phyloP scores from a whole-genome alignment of 2,888 invertebrate species.

The Amblyjoppa proteus region DNA sequence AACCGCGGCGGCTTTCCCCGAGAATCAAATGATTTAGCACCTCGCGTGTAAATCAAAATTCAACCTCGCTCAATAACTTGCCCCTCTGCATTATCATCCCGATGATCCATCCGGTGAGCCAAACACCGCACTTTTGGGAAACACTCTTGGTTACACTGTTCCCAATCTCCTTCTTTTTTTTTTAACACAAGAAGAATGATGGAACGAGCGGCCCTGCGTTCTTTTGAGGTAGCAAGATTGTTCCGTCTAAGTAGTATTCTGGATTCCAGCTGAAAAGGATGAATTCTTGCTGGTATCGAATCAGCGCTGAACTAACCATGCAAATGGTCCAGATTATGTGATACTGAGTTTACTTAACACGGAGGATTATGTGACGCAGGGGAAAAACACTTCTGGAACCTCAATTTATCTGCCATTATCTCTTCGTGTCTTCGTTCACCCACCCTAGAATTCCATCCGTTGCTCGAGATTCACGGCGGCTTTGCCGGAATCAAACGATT shows the following conservation, averaged over 20 bases:
- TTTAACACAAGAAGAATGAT: background rate
- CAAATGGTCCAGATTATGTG: slow-evolving; percentile 8
- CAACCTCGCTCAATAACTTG: no score
- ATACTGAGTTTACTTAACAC: background rate
- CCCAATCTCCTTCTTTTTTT: slow-evolving; percentile 15
- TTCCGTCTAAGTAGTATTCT: slow-evolving; percentile 76
- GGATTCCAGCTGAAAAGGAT: slow-evolving; percentile 71
- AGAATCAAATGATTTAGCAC: no score
- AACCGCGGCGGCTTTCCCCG: no score
- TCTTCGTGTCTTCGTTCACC: no score
- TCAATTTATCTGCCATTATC: no score
- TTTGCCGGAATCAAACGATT: no score
- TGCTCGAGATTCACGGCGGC: no score
- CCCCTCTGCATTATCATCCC: no score
- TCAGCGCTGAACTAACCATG: slow-evolving; percentile 19
- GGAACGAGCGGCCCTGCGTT: background rate
- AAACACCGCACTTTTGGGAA: background rate
- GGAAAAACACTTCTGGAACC: no score
- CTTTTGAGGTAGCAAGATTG: slow-evolving; percentile 48
- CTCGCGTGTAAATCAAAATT: no score
- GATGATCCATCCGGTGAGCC: no score
- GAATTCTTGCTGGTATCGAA: slow-evolving; percentile 41
- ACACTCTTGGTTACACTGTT: background rate
- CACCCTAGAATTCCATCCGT: no score
- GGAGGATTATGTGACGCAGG: background rate